Evolutionary conservation across 2,888 invertebrate genomes (phyloP), one percentile per base, ranked within the genome.

Genomic region (Athalia cordata): DNA sequence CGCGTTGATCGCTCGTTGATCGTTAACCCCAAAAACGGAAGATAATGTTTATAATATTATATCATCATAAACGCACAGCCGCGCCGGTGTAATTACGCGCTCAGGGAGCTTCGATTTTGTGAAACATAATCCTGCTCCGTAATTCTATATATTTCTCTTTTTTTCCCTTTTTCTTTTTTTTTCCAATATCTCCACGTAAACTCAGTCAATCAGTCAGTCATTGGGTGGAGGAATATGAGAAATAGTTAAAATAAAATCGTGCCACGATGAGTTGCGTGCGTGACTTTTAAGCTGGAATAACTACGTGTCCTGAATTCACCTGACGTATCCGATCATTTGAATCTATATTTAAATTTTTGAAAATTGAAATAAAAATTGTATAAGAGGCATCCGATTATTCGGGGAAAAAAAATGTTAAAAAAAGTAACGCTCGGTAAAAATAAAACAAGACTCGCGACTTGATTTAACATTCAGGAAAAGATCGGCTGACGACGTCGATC

Each of bases 21-120:
- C 72, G 72, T 72, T 59, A 72, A 59, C 47, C 59, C 57, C 52
- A 47, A 13, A 72, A 59, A 13, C 57, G 47, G 45, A 43, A 59
- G 72, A 59, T 59, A 55, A 29, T 29, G 29, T 29, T 29, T 64
- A 43, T 67, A 68, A 72, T 72, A 59, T 57, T 59, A 57, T 72
- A 59, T 57, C 57, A n/a, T 13, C 72, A 47, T 55, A 55, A 29
- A 29, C 29, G 55, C 55, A 55, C 9, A 11, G 29, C 29, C 29
- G 29, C 29, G 29, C 29, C 29, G 9, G 55, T 55, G 59, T 57
- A 72, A 72, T 57, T 59, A 57, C 59, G 59, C 72, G 57, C n/a
- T 72, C 59, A 72, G 72, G 72, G 59, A 59, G 72, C 57, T 72
- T 72, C 59, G 72, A 45, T 72, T 57, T 47, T 57, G 13, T 72